Base-by-base conservation (phyloP, 2,888 invertebrate species). In the Diplazon laetatorius region DNA sequence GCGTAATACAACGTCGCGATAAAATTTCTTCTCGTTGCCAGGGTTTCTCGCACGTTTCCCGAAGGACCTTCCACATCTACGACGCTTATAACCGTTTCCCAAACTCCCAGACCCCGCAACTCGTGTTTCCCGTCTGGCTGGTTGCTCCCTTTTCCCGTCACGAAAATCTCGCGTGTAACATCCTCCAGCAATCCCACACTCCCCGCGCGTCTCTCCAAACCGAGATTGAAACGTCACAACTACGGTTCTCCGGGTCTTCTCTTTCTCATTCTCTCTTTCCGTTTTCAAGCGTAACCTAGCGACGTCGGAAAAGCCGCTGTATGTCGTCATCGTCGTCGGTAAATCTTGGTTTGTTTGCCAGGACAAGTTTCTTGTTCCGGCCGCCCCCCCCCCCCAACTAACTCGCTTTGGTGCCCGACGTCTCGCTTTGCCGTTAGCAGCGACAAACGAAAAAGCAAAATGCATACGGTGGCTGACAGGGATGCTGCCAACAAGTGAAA, bases 221-320 rank as follows among this genome's bases (percentile, higher is more conserved):
- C 42, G 46, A 74, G 70, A 74, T 78, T 78, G 78, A 71, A 78
- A 78, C 70, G 78, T 78, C 78, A 78, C 70, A 35, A 66, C 39
- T 71, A 46, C 55, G 68, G 48, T 42, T 73, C 63, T 22, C 14
- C 59, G 66, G n/a, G n/a, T n/a, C n/a, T n/a, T n/a, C n/a, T 75
- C 46, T 75, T 48, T 48, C 30, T 55, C 30, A 5, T 6, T 30
- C 30, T 30, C 30, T 30, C 6, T 30, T 6, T 30, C 6, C 6
- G 6, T 30, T 30, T 30, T 12, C 39, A 60, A 39, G 62, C 66
- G 46, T 55, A 71, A 71, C 46, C n/a, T n/a, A 66, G 59, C 37
- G 39, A 39, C 25, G 62, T 20, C n/a, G 30, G 16, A 35, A 14
- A 50, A 65, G 39, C 63, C 62, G 20, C 63, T 48, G 48, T 50